These are phyloP conservation scores for Drosophila tropicalis DNA, from an alignment of 1,140 invertebrate genomes.

Conservation along the genomic window DNA sequence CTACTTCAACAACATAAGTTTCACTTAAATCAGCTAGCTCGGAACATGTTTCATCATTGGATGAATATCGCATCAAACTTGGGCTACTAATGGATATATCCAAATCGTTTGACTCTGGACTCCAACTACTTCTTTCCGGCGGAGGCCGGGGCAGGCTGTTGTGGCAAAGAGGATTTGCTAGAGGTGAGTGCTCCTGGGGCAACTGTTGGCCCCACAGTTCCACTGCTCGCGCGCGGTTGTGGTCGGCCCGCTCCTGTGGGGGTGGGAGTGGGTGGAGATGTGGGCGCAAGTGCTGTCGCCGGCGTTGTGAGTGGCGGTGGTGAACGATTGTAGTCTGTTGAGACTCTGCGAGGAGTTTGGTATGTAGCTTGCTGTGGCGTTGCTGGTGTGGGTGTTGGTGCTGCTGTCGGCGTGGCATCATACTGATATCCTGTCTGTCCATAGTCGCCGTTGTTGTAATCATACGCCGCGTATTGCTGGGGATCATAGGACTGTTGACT, in stretches of 20 bases:
- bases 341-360: constrained; percentile 28
- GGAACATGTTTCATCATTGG: constrained; percentile 59
- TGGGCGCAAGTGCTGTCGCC: constrained; percentile 40
- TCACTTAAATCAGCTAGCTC: constrained; percentile 60
- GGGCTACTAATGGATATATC: constrained; percentile 81
- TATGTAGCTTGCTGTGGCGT: constrained; percentile 6
- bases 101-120: constrained; percentile 51
- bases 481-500: constrained; percentile 71
- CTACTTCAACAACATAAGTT: constrained; percentile 50
- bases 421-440: constrained; percentile 66
- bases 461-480: constrained; percentile 68
- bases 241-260: constrained; percentile 62
- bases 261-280: constrained; percentile 33
- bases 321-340: constrained; percentile 58
- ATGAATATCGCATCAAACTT: constrained; percentile 75
- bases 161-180: constrained; percentile 74
- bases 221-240: constrained; percentile 78
- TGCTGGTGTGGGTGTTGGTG: constrained; percentile 44
- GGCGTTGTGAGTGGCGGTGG: constrained; percentile 52
- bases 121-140: constrained; percentile 80
- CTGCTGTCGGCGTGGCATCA: constrained; percentile 51
- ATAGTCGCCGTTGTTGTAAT: constrained; percentile 60
- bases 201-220: constrained; percentile 78
- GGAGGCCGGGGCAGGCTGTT: constrained; percentile 81
- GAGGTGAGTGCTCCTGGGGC: constrained; percentile 57